Conservation (phyloP, 2,113 vertebrate genomes). For the Brachyhypopomus occidentalis region DNA sequence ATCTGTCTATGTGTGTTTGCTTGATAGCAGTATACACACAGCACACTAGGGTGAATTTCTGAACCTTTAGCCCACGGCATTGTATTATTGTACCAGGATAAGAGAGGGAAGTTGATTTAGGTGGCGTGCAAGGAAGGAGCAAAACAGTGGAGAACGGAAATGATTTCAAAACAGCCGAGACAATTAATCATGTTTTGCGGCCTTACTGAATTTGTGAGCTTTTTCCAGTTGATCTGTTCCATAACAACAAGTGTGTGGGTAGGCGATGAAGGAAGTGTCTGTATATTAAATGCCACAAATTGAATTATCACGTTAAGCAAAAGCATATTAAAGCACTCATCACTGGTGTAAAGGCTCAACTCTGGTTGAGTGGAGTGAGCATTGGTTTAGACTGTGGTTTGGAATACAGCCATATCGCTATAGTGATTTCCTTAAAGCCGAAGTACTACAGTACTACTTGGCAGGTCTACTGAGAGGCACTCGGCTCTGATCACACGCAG, state of each 20-base stretch:
- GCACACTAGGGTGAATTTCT: neutral
- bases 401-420: slow-evolving; percentile 64
- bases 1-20: slow-evolving; percentile 23
- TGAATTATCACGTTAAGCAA: neutral
- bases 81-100: slow-evolving; percentile 27
- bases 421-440: slow-evolving; percentile 63
- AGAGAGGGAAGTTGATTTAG: slow-evolving; percentile 50
- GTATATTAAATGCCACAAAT: slow-evolving; percentile 24
- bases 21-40: neutral
- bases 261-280: neutral
- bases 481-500: neutral
- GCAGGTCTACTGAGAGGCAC: neutral
- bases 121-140: slow-evolving; percentile 43
- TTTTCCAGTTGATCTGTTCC: slow-evolving; percentile 23
- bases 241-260: neutral
- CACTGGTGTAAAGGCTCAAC: neutral
- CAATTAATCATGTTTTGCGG: slow-evolving; percentile 36
- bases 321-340: slow-evolving; percentile 6
- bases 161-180: slow-evolving; percentile 37
- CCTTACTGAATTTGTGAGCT: slow-evolving; percentile 3
- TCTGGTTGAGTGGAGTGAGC: slow-evolving; percentile 56
- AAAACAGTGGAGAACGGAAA: slow-evolving; percentile 51
- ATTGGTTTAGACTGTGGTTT: slow-evolving; percentile 30
- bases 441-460: neutral
- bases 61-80: neutral